Evolutionary conservation across 2,888 invertebrate species (phyloP).

Genomic region (Cephalotes varians): DNA sequence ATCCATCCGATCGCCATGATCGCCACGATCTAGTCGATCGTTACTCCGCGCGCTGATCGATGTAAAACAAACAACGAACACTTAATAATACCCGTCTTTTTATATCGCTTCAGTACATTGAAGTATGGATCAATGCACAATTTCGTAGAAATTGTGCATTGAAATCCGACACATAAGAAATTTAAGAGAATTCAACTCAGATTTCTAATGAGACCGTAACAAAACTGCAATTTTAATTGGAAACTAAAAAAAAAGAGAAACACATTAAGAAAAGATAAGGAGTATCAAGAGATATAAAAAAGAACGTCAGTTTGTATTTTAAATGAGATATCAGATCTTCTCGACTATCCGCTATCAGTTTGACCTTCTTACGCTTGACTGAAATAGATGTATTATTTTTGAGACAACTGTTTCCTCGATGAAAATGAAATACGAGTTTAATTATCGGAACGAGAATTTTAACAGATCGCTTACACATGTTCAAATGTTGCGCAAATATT

Average conservation of each 20-base stretch:
- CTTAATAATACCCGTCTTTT: slow-evolving; percentile 36
- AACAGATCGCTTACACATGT: background rate
- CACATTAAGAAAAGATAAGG: no score
- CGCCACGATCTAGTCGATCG: slow-evolving; percentile 20
- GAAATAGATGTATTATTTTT: background rate
- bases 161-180: background rate
- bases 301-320: background rate
- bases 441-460: slow-evolving; percentile 3
- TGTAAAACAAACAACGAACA: slow-evolving; percentile 37
- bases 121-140: background rate
- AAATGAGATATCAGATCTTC: background rate
- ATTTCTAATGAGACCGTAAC: background rate
- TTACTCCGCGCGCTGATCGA: slow-evolving; percentile 28
- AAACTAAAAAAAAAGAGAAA: background rate
- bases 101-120: background rate
- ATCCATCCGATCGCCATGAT: slow-evolving; percentile 8
- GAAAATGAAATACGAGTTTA: background rate
- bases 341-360: background rate
- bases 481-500: background rate
- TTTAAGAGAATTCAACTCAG: background rate
- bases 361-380: background rate
- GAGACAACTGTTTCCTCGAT: background rate
- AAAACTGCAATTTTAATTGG: background rate
- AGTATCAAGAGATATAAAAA: background rate
- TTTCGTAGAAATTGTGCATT: no score